Evolutionary conservation across 2,888 invertebrate species (phyloP).

Genomic region (Scaptomyza tumidula): DNA sequence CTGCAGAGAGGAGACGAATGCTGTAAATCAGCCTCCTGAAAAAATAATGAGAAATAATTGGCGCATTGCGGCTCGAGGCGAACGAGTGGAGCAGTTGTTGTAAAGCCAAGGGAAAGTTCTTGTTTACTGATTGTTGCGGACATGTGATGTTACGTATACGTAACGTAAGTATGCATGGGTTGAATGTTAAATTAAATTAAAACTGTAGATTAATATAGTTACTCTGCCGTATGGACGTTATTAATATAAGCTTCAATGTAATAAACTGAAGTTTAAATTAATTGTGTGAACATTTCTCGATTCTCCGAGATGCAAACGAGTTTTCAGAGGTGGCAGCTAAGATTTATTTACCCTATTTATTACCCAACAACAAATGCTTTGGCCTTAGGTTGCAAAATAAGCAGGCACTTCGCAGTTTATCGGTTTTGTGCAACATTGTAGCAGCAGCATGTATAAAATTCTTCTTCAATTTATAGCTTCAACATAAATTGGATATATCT

Average conservation of each 20-base stretch:
- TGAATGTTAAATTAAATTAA: constrained; percentile 4
- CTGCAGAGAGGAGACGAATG: constrained; percentile 10
- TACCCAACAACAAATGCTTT: constrained; percentile 6
- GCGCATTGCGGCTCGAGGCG: constrained; percentile 45
- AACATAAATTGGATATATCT: constrained; percentile 37
- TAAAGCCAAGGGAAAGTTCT: background rate
- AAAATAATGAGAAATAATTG: constrained; percentile 63
- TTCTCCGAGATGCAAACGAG: constrained; percentile 18
- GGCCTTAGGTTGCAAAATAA: background rate
- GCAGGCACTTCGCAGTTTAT: constrained; percentile 15
- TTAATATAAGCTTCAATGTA: background rate
- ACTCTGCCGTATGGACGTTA: background rate
- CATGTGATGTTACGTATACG: constrained; percentile 15
- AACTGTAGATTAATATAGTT: background rate
- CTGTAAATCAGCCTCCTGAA: constrained; percentile 50
- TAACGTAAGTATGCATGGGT: background rate
- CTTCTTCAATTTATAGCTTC: constrained; percentile 32
- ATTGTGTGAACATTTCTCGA: background rate
- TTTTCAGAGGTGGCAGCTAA: background rate
- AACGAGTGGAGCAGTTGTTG: background rate
- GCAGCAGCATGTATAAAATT: constrained; percentile 19
- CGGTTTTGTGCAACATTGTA: constrained; percentile 39
- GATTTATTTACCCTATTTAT: constrained; percentile 23
- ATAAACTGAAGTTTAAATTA: background rate
- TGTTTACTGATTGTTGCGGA: constrained; percentile 9